A percentile compares a stretch with the other conserved stretches of the same genome.
These are phyloP conservation scores for Akabosia matsudoensis DNA, from an alignment of 1,140 invertebrate species.

Conservation along the genomic window DNA sequence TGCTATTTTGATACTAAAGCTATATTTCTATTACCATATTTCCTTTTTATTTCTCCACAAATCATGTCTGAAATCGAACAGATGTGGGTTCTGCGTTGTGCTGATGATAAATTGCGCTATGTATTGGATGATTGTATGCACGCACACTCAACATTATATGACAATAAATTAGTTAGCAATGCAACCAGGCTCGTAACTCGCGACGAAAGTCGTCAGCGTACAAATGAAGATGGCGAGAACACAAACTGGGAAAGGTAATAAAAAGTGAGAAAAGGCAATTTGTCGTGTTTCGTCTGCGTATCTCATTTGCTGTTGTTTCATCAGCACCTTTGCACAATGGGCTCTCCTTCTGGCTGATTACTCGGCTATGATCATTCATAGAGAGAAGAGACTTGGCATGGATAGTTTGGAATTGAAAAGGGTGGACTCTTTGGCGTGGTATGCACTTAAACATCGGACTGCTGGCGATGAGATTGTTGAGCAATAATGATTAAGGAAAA, in stretches of 20 bases:
- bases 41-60: no score
- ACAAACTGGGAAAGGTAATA: conserved; percentile 21
- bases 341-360: background rate
- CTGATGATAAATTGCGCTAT: background rate
- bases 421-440: background rate
- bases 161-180: conserved; percentile 1
- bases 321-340: background rate
- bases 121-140: background rate
- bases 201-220: background rate
- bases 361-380: background rate
- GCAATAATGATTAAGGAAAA: conserved; percentile 5
- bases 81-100: no score
- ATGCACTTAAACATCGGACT: background rate
- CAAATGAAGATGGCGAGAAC: background rate
- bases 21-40: no score
- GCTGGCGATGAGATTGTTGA: background rate
- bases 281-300: conserved; percentile 9
- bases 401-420: background rate
- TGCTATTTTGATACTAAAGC: no score
- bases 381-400: background rate
- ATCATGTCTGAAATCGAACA: no score
- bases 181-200: background rate
- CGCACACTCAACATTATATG: background rate
- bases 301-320: background rate
- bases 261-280: conserved; percentile 15